Conservation (phyloP, 2,113 vertebrate species). For the Sprattus sprattus region DNA sequence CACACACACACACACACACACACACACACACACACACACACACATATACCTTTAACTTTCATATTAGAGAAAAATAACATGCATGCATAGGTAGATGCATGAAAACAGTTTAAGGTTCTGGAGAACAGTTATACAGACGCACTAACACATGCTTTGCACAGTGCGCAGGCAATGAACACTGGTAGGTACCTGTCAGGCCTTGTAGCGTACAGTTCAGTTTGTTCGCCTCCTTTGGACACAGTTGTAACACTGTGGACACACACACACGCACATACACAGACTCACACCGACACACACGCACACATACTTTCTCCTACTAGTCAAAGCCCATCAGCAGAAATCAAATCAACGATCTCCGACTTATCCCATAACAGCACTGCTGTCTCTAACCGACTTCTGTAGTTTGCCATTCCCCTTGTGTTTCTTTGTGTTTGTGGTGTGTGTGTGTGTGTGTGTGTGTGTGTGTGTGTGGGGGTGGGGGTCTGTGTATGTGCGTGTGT, state of each 20-base stretch:
- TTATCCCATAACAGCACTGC: not conserved
- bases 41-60: too few species aligned
- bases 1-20: too few species aligned
- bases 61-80: too few species aligned
- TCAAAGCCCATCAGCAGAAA: not conserved
- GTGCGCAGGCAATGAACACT: too few species aligned
- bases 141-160: too few species aligned
- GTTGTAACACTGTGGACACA: not conserved
- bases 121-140: too few species aligned
- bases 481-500: not conserved
- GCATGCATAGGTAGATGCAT: too few species aligned
- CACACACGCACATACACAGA: not conserved
- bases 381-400: not conserved
- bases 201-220: not conserved
- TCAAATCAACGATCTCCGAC: not conserved
- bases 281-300: not conserved
- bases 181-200: too few species aligned
- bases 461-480: slow-evolving; percentile 27
- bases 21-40: too few species aligned
- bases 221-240: not conserved
- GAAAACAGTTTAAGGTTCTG: too few species aligned
- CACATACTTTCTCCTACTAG: too few species aligned
- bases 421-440: slow-evolving; percentile 10
- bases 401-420: not conserved
- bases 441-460: slow-evolving; percentile 23